These are phyloP conservation scores for Eupsittula cactorum DNA, from an alignment of 2,113 vertebrate genomes.

Conservation along the genomic window DNA sequence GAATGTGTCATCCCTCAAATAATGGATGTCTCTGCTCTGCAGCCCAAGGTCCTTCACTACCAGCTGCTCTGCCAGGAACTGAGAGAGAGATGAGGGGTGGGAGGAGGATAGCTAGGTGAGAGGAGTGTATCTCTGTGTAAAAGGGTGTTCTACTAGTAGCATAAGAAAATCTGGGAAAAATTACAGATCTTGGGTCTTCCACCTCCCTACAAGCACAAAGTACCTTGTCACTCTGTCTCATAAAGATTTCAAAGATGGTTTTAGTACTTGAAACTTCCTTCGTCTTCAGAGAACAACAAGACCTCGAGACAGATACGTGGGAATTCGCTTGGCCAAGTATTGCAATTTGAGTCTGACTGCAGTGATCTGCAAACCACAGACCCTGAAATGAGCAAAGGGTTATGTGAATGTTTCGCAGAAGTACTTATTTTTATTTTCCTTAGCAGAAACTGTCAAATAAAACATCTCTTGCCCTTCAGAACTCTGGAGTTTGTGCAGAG, in stretches of 20 bases:
- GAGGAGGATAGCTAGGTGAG: background rate
- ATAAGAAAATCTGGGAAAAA: background rate
- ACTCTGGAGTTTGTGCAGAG: slow-evolving; percentile 23
- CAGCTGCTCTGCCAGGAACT: background rate
- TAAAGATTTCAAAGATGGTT: slow-evolving; percentile 10
- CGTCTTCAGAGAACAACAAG: slow-evolving; percentile 31
- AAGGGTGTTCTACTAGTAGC: background rate
- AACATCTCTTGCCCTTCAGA: slow-evolving; percentile 33
- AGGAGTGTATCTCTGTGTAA: background rate
- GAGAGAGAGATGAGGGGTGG: background rate
- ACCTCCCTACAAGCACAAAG: background rate
- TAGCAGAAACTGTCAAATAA: slow-evolving; percentile 51
- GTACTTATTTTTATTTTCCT: slow-evolving; percentile 53
- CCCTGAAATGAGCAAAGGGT: slow-evolving; percentile 53
- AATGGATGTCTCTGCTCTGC: background rate
- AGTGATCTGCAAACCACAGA: slow-evolving; percentile 60
- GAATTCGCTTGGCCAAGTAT: slow-evolving; percentile 26
- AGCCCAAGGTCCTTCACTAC: background rate
- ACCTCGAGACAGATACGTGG: slow-evolving; percentile 29
- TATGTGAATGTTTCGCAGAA: slow-evolving; percentile 51
- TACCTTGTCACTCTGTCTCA: background rate
- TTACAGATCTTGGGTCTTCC: background rate
- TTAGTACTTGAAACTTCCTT: slow-evolving; percentile 56
- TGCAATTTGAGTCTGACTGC: slow-evolving; percentile 38
- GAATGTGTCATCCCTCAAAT: background rate